Base-by-base conservation (phyloP, 2,888 invertebrate genomes). In the Tuta absoluta region DNA sequence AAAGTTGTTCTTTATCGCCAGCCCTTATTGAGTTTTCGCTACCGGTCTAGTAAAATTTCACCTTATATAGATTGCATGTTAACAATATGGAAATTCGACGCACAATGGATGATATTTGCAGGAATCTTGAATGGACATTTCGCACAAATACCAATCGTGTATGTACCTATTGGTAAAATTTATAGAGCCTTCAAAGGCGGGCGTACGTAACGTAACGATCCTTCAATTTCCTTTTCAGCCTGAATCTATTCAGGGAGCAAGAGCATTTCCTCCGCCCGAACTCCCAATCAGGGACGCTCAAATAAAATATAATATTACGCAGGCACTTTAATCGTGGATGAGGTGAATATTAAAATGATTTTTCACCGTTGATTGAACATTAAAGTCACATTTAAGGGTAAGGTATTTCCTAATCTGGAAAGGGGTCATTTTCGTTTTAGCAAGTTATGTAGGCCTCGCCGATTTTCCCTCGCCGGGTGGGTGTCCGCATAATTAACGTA, bases 171-270 rank as follows among this genome's bases (percentile, higher is more conserved):
- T 82, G 80, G 79, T 76, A 57, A 81, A 83, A 85, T 87, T 86
- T 86, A 85, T 84, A 83, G 81, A 81, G 75, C 78, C 77, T 78
- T 79, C 80, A 81, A 80, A 83, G 75, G 80, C 72, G 75, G 69
- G 74, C 79, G 79, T 76, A 82, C 81, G 78, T 85, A 86, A 82
- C 81, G 78, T 85, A 87, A 88, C 87, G 87, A 87, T 85, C 85
- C 84, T 86, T 87, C 88, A 85, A 89, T 89, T 89, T 89, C 86
- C 89, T 85, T 86, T 86, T 85, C 84, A 87, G 79, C 76, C 75
- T 75, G 79, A 83, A 85, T 85, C 86, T 81, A 88, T 88, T 87
- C 86, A 85, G 82, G 80, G 79, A 77, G 78, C 78, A 79, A 79
- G 79, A 83, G 86, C 85, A 85, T 86, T 89, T 86, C 85, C 83